Evolutionary conservation across 1,140 invertebrate genomes (phyloP).

Genomic region (Platyura marginata): DNA sequence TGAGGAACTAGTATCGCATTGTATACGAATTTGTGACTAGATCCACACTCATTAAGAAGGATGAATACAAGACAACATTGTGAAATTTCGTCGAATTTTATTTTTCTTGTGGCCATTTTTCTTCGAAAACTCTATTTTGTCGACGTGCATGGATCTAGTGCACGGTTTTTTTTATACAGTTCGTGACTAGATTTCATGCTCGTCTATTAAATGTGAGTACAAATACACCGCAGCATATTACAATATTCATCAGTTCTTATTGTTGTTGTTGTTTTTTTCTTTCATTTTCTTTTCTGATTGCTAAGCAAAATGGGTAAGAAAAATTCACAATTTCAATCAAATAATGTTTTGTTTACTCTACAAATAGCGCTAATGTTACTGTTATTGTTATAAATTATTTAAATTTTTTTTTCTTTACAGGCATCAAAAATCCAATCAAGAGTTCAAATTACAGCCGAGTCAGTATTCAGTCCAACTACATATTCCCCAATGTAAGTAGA

Average conservation of each 20-base stretch:
- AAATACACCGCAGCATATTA: too few relatives aligned
- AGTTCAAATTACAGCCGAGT: background rate
- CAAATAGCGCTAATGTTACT: too few relatives aligned
- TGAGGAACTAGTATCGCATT: conserved; percentile 25
- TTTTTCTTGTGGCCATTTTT: background rate
- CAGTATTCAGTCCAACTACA: background rate
- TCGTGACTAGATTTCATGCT: conserved; percentile 28
- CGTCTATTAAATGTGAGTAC: conserved; percentile 27
- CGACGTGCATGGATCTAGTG: conserved; percentile 27
- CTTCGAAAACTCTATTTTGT: conserved; percentile 20
- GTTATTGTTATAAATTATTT: too few relatives aligned
- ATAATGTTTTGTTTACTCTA: background rate
- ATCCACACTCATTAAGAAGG: conserved; percentile 27
- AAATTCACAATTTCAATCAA: background rate
- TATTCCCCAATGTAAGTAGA: background rate
- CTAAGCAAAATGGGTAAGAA: too few relatives aligned
- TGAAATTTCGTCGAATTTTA: background rate
- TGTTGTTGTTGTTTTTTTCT: too few relatives aligned
- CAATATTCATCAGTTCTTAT: too few relatives aligned
- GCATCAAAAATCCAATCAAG: background rate
- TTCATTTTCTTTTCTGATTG: too few relatives aligned
- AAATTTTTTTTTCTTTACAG: background rate
- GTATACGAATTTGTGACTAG: conserved; percentile 22
- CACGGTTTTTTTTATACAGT: conserved; percentile 24
- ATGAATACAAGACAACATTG: conserved; percentile 8